Evolutionary conservation across 2,888 invertebrate genomes (phyloP), one percentile per base, ranked within the genome.

Genomic region (Gastracanthus pulcherrimus): DNA sequence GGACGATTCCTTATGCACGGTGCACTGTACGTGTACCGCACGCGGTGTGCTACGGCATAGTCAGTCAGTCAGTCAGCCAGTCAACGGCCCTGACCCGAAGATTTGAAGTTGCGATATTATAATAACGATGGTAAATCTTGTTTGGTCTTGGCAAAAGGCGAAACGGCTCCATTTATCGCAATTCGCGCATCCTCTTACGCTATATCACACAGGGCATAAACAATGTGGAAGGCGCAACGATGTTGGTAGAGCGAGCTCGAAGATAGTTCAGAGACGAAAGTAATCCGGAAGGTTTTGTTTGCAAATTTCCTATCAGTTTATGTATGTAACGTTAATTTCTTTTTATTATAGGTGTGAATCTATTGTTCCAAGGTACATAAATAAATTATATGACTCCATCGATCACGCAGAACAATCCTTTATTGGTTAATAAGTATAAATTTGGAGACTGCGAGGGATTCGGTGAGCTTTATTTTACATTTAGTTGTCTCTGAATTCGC

Each of bases 71-170:
- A 26, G 11, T 13, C 11, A 34, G 31, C 7, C 2, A 36, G 45
- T 1, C 7, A 31, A 26, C 29, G 69, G 41, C 60, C 60, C 69
- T 76, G 69, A 76, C 69, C 76, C 45, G 45, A 69, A 76, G 69
- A 69, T 76, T 45, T 26, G 5, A 55, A 60, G 67, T 69, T 31
- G 69, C 58, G 76, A 76, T 76, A 62, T 62, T 69, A 45, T 38
- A 76, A 66, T 76, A 66, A 75, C 76, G 66, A 51, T 29, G 66
- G 29, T 51, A 29, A 74, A 48, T 48, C 41, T 72, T 31, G 13
- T 16, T 55, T 23, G 23, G 29, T 60, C 45, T 34, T 48, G 36
- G 45, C 48, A 64, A 48, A 71, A 71, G 64, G 58, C 23, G 38
- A 74, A 62, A 60, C 19, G 34, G 19, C 58, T 60, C 69, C 58